phyloP scores from a whole-genome alignment of 2,888 invertebrate species.

The Bellardia bayeri region DNA sequence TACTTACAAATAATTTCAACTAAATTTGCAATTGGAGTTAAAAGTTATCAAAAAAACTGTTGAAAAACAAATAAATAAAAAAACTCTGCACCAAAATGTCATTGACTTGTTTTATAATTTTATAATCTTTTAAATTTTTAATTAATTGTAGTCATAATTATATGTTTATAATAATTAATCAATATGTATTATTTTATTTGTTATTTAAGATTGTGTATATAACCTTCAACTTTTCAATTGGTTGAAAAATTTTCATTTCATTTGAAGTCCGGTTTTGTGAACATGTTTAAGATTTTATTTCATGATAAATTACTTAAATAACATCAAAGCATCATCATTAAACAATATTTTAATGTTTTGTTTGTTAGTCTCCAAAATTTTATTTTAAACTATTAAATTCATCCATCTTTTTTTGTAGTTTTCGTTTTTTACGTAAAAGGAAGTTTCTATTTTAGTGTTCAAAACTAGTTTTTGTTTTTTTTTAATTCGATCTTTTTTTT shows the following conservation, averaged over 20 bases:
- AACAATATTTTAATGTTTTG: not conserved
- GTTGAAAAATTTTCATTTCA: not conserved
- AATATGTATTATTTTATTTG: not conserved
- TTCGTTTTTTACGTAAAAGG: constrained; percentile 2
- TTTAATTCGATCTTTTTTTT: not conserved
- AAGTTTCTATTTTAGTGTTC: constrained; percentile 29
- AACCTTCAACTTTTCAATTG: constrained; percentile 2
- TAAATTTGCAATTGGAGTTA: too few relatives aligned
- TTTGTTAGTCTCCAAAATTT: not conserved
- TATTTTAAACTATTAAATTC: not conserved
- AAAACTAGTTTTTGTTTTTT: constrained; percentile 33
- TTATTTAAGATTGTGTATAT: not conserved
- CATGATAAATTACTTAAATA: constrained; percentile 9
- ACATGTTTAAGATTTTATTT: not conserved
- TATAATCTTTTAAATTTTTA: not conserved
- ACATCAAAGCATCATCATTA: not conserved
- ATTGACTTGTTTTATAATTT: not conserved
- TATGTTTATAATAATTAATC: not conserved
- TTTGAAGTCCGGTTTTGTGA: not conserved
- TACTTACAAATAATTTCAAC: not conserved
- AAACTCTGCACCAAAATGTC: not conserved
- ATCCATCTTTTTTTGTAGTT: not conserved
- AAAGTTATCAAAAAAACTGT: not conserved
- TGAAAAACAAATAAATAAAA: too few relatives aligned
- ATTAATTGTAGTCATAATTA: not conserved